phyloP scores from a whole-genome alignment of 2,888 invertebrate species.

The Pachymerium ferrugineum region DNA sequence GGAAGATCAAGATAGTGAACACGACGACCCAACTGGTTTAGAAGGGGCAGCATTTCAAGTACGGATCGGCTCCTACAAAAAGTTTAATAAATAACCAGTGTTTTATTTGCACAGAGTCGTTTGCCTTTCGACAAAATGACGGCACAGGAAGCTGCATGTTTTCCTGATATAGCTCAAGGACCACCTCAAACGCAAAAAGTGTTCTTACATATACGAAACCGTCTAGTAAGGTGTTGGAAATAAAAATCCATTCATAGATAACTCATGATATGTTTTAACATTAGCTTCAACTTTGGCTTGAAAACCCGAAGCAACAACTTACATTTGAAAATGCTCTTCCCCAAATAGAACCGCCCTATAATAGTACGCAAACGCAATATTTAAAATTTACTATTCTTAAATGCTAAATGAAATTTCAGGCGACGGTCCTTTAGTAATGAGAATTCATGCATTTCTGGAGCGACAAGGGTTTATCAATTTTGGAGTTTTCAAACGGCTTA shows the following conservation, averaged over 20 bases:
- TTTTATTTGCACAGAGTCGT: conserved; percentile 61
- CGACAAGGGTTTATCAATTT: conserved; percentile 96
- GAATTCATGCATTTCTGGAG: conserved; percentile 86
- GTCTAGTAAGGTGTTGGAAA: conserved; percentile 55
- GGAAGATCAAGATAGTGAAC: conserved; percentile 52
- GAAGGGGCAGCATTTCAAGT: conserved; percentile 82
- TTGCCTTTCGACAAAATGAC: conserved; percentile 92
- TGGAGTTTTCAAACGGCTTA: conserved; percentile 85
- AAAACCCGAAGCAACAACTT: conserved; percentile 87
- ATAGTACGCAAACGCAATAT: conserved; percentile 54
- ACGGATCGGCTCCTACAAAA: neutral
- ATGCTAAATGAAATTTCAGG: conserved; percentile 38
- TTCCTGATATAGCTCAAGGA: conserved; percentile 81
- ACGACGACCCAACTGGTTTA: conserved; percentile 59
- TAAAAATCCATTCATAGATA: neutral
- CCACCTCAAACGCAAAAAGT: conserved; percentile 77
- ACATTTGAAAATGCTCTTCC: conserved; percentile 73
- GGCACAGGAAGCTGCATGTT: conserved; percentile 85
- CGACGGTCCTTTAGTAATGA: conserved; percentile 72
- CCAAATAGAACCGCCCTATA: conserved; percentile 80
- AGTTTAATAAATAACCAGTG: neutral
- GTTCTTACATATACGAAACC: conserved; percentile 85
- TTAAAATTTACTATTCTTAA: neutral
- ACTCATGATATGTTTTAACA: conserved; percentile 40
- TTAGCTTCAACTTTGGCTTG: conserved; percentile 84